phyloP scores from a whole-genome alignment of 2,888 invertebrate species.

The Melanotus villosus region DNA sequence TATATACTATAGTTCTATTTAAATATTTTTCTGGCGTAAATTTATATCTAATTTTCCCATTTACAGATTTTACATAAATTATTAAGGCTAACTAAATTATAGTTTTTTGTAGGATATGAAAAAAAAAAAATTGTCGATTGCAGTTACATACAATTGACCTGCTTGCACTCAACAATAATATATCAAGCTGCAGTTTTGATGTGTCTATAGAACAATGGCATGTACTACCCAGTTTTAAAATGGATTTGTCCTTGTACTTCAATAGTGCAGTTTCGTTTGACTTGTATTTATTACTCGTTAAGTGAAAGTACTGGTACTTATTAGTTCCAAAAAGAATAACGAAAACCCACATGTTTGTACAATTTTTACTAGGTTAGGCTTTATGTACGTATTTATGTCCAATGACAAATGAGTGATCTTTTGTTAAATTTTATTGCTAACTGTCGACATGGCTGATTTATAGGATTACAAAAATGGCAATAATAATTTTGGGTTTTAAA shows the following conservation, averaged over 20 bases:
- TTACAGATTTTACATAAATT: too few relatives aligned
- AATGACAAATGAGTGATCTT: neutral
- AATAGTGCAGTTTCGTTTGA: neutral
- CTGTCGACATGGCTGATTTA: too few relatives aligned
- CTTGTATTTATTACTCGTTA: constrained; percentile 9
- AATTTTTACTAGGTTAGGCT: neutral
- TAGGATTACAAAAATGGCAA: too few relatives aligned
- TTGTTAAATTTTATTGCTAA: neutral
- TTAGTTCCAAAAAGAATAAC: neutral
- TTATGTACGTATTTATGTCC: too few relatives aligned
- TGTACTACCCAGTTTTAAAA: constrained; percentile 27
- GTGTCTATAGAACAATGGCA: constrained; percentile 22
- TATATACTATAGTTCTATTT: too few relatives aligned
- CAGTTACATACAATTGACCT: constrained; percentile 12
- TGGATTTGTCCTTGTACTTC: constrained; percentile 30
- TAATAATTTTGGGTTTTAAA: too few relatives aligned
- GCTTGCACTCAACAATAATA: constrained; percentile 8
- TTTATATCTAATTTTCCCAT: too few relatives aligned
- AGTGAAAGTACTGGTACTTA: constrained; percentile 22
- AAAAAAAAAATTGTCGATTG: neutral
- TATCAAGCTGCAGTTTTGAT: constrained; percentile 20
- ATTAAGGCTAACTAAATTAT: too few relatives aligned
- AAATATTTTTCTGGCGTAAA: too few relatives aligned
- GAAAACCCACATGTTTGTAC: neutral
- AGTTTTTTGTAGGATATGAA: neutral